A percentile compares a stretch with the other conserved stretches of the same genome.
Evolutionary conservation across 1,140 invertebrate genomes (phyloP).

Genomic region (Drosophila sechellia): DNA sequence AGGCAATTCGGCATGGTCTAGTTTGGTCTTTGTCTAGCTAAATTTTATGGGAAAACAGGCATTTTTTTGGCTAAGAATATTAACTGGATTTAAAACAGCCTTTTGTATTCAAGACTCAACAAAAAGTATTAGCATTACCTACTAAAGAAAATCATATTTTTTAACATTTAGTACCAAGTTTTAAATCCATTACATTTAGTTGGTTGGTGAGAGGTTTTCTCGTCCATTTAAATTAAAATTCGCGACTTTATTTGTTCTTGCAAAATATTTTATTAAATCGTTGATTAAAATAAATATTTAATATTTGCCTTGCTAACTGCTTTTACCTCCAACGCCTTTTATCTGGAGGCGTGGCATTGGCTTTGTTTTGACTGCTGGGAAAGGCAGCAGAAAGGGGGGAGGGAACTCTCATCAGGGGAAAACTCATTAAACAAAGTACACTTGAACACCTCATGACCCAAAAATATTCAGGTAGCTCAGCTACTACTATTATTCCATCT

Average conservation of each 20-base stretch:
- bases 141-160: not conserved
- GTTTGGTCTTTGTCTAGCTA: constrained; percentile 10
- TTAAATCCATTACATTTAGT: too few relatives aligned
- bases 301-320: not conserved
- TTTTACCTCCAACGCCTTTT: not conserved
- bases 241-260: not conserved
- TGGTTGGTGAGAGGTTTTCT: not conserved
- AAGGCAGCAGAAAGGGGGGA: constrained; percentile 11
- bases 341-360: constrained; percentile 29
- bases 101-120: too few relatives aligned
- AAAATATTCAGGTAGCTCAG: constrained; percentile 5
- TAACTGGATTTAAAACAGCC: not conserved
- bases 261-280: not conserved
- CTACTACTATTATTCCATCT: constrained; percentile 7
- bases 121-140: too few relatives aligned
- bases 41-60: constrained; percentile 15
- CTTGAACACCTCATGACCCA: constrained; percentile 47
- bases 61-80: not conserved
- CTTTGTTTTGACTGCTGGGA: constrained; percentile 35
- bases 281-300: constrained; percentile 5
- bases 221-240: not conserved
- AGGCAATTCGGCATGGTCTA: constrained; percentile 24
- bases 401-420: constrained; percentile 48
- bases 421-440: constrained; percentile 83
- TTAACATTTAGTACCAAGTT: not conserved